Base-by-base conservation (phyloP, 2,888 invertebrate species). In the Amphimallon solstitiale region DNA sequence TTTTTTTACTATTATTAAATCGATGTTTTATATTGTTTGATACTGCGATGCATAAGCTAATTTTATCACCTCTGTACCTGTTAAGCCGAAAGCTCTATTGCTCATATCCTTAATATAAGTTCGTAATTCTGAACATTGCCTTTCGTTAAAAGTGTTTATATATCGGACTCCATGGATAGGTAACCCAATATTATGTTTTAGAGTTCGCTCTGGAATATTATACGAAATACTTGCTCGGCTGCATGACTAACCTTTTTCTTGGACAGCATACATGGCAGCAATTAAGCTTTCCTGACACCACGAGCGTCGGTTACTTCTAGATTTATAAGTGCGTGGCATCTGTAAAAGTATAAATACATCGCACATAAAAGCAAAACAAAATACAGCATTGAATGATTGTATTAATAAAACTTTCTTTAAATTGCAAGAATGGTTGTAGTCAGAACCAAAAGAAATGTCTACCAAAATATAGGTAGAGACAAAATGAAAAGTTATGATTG, bases 101-200 rank as follows among this genome's bases (percentile, higher is more conserved):
- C 45, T 65, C n/a, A 68, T 23, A 65, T 67, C 48, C 17, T 68
- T 63, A 40, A 70, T 45, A 69, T 71, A 70, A 17, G 40, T 65
- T 9, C 49, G 68, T 21, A 72, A 70, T 72, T 70, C 69, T 35
- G 66, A 45, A 64, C 72, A 70, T 63, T 71, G 69, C 48, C 59
- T 64, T 14, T 67, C 65, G 52, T 54, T 65, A 40, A 74, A 72
- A 40, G 70, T 12, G 35, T 54, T 46, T 38, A 63, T 66, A 59
- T 46, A 70, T 63, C 70, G 59, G 19, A 66, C 71, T 35, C 66
- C 66, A 52, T 62, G 68, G 37, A 46, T 35, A 51, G 68, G 68
- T 37, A 68, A 43, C 49, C 12, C 10, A 46, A 65, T 51, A 38
- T 68, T 70, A 29, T 65, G 29, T 12, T 19, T 61, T 15, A 68